Conservation (phyloP, 2,797 vertebrate genomes). For the Bradypodion pumilum region DNA sequence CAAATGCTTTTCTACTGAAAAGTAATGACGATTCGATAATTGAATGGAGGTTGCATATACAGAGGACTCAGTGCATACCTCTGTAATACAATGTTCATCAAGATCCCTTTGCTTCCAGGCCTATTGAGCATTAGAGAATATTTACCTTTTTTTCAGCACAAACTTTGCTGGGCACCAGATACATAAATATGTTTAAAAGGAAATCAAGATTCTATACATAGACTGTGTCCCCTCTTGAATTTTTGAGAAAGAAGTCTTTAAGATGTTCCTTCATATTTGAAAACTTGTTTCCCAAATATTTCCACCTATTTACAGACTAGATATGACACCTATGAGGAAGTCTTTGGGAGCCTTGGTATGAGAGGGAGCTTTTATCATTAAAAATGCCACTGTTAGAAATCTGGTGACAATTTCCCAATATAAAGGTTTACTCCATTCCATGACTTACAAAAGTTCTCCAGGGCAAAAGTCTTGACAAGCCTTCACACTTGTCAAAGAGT, state of each 20-base stretch:
- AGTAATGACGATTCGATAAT: not conserved
- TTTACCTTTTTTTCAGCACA: not conserved
- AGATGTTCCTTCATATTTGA: not conserved
- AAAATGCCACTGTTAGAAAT: too few species aligned
- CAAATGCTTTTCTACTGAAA: not conserved
- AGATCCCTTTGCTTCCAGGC: not conserved
- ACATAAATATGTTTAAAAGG: not conserved
- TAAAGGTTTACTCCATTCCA: too few species aligned
- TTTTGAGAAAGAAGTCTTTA: not conserved
- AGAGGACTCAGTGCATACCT: not conserved
- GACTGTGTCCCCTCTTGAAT: not conserved
- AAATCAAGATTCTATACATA: not conserved
- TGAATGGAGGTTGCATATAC: not conserved
- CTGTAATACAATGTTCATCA: too few species aligned
- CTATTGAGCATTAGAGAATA: not conserved
- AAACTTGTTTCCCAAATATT: not conserved
- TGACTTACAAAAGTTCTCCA: too few species aligned
- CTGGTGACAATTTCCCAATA: too few species aligned
- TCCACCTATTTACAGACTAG: not conserved
- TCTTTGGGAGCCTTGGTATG: too few species aligned
- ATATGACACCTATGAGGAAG: too few species aligned
- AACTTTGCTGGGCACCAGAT: not conserved
- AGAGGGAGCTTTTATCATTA: too few species aligned
- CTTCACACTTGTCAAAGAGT: too few species aligned
- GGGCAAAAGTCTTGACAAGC: too few species aligned